phyloP scores from a whole-genome alignment of 2,888 invertebrate genomes.

The Caenorhabditis zanzibari region DNA sequence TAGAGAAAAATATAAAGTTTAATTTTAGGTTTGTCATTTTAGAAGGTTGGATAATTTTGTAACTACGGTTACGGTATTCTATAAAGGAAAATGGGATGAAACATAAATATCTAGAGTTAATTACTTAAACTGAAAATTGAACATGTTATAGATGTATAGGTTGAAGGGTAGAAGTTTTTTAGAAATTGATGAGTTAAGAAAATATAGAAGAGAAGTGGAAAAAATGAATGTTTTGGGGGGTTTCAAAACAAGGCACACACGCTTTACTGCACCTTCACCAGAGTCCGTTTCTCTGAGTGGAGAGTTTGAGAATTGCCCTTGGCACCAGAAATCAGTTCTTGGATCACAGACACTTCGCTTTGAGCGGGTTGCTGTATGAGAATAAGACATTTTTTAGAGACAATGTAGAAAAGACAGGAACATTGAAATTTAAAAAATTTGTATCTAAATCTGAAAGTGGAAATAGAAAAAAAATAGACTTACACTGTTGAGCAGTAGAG shows the following conservation, averaged over 20 bases:
- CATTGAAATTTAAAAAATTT: neutral
- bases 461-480: slow-evolving; percentile 28
- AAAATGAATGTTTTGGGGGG: slow-evolving; percentile 8
- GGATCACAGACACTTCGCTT: slow-evolving; percentile 82
- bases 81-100: slow-evolving; percentile 2
- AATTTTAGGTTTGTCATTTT: neutral
- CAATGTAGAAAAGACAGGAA: neutral
- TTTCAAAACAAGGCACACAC: slow-evolving; percentile 34
- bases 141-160: slow-evolving; percentile 25
- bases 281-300: slow-evolving; percentile 58
- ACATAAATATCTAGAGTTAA: slow-evolving; percentile 4
- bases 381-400: slow-evolving; percentile 4
- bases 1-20: slow-evolving; percentile 26
- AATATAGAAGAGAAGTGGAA: slow-evolving; percentile 47
- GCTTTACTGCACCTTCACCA: slow-evolving; percentile 54
- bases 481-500: slow-evolving; percentile 70
- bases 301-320: slow-evolving; percentile 67
- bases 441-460: slow-evolving; percentile 10
- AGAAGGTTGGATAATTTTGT: neutral
- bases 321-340: slow-evolving; percentile 83
- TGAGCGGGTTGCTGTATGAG: slow-evolving; percentile 67
- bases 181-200: slow-evolving; percentile 10
- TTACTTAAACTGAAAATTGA: slow-evolving; percentile 8
- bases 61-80: slow-evolving; percentile 4
- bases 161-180: slow-evolving; percentile 1